Evolutionary conservation across 1,140 invertebrate species (phyloP).

Genomic region (Lysiphlebus fabarum): DNA sequence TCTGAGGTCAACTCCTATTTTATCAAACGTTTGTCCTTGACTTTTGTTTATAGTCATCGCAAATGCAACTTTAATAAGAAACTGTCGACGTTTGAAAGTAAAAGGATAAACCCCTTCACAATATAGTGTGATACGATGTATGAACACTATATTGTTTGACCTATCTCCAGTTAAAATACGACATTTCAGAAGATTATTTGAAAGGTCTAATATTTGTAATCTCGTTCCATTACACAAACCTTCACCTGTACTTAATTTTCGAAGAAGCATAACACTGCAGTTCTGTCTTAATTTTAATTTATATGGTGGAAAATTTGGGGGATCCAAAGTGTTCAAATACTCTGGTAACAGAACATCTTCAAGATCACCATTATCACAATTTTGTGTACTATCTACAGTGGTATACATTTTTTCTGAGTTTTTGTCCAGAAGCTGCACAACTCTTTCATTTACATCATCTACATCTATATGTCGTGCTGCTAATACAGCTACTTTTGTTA

Average conservation of each 20-base stretch:
- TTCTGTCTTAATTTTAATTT: conserved; percentile 3
- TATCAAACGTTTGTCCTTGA: conserved; percentile 35
- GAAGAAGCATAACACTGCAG: conserved; percentile 5
- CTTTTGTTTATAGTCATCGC: conserved; percentile 4
- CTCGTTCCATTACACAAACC: conserved; percentile 25
- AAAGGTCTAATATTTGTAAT: conserved; percentile 23
- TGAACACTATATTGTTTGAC: conserved; percentile 20
- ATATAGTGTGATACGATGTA: conserved; percentile 17
- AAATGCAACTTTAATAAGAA: neutral
- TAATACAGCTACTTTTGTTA: conserved; percentile 21
- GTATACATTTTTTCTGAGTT: conserved; percentile 14
- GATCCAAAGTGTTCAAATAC: conserved; percentile 29
- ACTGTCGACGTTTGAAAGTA: conserved; percentile 3
- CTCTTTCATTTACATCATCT: conserved; percentile 25
- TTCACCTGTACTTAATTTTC: conserved; percentile 7
- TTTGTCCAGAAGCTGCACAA: conserved; percentile 20
- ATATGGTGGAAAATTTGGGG: conserved; percentile 20
- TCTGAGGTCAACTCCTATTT: conserved; percentile 37
- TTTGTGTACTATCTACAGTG: conserved; percentile 18
- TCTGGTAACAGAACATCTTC: conserved; percentile 21
- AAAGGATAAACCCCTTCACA: conserved; percentile 11
- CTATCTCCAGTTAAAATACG: conserved; percentile 29
- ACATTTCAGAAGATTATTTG: conserved; percentile 28
- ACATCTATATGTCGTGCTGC: conserved; percentile 24
- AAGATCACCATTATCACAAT: conserved; percentile 17